Conservation (phyloP, 1,140 invertebrate genomes). For the Zaprionus capensis region DNA sequence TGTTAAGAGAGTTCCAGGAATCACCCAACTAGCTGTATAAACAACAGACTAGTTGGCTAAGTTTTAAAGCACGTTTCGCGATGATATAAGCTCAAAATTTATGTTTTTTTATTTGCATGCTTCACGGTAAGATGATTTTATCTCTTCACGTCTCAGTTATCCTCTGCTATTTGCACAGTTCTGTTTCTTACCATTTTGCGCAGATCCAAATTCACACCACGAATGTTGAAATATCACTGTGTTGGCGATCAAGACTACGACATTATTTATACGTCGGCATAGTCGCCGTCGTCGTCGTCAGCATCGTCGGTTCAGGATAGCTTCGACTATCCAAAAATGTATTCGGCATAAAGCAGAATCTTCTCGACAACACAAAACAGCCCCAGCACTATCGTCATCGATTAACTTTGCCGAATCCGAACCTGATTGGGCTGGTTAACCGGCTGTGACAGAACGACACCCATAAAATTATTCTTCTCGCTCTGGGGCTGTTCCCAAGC, state of each 20-base stretch:
- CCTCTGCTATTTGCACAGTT: conserved; percentile 27
- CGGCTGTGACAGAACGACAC: conserved; percentile 67
- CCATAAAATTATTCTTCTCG: conserved; percentile 68
- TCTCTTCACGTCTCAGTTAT: conserved; percentile 33
- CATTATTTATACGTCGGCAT: conserved; percentile 80
- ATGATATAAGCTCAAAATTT: conserved; percentile 15
- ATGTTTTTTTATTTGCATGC: conserved; percentile 14
- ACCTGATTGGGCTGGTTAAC: conserved; percentile 75
- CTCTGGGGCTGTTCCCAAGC: conserved; percentile 41
- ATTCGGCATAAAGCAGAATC: conserved; percentile 67
- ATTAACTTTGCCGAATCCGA: conserved; percentile 50
- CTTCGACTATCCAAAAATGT: conserved; percentile 38
- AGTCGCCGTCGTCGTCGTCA: conserved; percentile 14
- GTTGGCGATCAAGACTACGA: conserved; percentile 56
- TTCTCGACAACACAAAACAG: conserved; percentile 56
- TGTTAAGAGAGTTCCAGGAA: neutral
- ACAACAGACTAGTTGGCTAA: neutral
- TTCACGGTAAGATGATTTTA: conserved; percentile 22
- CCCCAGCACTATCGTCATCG: conserved; percentile 26
- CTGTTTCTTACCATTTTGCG: conserved; percentile 73
- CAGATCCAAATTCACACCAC: conserved; percentile 78
- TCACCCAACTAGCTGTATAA: neutral
- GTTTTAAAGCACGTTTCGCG: neutral
- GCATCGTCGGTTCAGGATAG: conserved; percentile 62
- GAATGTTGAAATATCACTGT: conserved; percentile 81